Percentiles rank a stretch among this genome's conserved stretches.
These are phyloP conservation scores for Calephelis virginiensis DNA, from an alignment of 1,140 invertebrate species.

Conservation along the genomic window DNA sequence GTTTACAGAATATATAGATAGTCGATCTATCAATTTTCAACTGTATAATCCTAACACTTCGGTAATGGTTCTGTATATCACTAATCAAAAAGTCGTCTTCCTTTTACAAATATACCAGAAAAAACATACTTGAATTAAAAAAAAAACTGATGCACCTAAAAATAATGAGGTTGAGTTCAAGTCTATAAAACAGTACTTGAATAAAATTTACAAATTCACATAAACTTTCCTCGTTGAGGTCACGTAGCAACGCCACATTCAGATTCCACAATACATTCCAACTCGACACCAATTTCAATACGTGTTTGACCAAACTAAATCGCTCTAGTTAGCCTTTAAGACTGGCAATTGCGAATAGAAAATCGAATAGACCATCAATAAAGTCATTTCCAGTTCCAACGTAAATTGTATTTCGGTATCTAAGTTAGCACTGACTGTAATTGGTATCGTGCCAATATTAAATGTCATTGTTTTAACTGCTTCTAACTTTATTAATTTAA, in stretches of 20 bases:
- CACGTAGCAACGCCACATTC: slow-evolving; percentile 15
- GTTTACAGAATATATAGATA: too few species aligned
- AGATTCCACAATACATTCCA: slow-evolving; percentile 6
- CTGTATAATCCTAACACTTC: too few species aligned
- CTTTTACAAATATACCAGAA: too few species aligned
- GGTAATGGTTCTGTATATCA: too few species aligned
- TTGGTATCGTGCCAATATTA: slow-evolving; percentile 60
- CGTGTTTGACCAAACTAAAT: slow-evolving; percentile 26
- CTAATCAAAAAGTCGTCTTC: too few species aligned
- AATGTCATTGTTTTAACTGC: slow-evolving; percentile 4
- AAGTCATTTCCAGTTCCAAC: slow-evolving; percentile 60
- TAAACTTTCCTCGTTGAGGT: slow-evolving; percentile 2
- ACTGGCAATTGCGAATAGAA: slow-evolving; percentile 33
- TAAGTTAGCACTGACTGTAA: slow-evolving; percentile 49
- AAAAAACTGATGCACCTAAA: not conserved
- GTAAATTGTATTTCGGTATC: slow-evolving; percentile 55
- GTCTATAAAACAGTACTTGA: not conserved
- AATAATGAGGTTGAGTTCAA: not conserved
- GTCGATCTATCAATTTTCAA: too few species aligned
- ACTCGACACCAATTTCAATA: slow-evolving; percentile 17
- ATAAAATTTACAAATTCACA: slow-evolving; percentile 6
- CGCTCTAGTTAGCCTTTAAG: slow-evolving; percentile 26
- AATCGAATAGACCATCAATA: slow-evolving; percentile 52
- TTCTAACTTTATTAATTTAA: not conserved
- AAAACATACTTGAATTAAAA: too few species aligned